Base-by-base conservation (phyloP, 2,113 vertebrate species). In the Ancistrus triradiatus region DNA sequence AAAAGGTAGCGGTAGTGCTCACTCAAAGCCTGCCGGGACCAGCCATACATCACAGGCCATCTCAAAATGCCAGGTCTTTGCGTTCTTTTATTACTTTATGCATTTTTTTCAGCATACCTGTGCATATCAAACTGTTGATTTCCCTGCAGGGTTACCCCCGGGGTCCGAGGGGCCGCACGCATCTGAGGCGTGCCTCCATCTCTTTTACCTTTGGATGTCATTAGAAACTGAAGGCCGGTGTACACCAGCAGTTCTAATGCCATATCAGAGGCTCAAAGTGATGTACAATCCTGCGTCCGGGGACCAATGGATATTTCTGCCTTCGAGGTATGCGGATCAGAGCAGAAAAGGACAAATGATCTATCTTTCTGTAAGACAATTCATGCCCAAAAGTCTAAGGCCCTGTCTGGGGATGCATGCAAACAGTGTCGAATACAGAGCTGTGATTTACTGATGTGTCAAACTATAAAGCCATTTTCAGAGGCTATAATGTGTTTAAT, bases 41-140 rank as follows among this genome's bases (percentile, higher is more conserved):
- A n/a, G 19, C 42, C 28, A 59, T 56, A 65, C 55, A 69, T 60
- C 71, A 61, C 48, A 18, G 46, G 31, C 24, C 50, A 5, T 43
- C 68, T 69, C 56, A 14, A 74, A 74, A 74, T 74, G 72, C 66
- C 72, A 74, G 10, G 5, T 15, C 72, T 61, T 59, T 69, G 61
- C 66, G 51, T 66, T 24, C 46, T 40, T 60, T 69, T 69, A 69
- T 69, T 57, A 66, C 49, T 43, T 56, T 60, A 46, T 46, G 31
- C 31, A 35, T 47, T 58, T 59, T 38, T 53, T 48, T 50, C 37
- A 52, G 22, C 38, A 63, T 64, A 48, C 33, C 35, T 49, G 60
- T 60, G 43, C 66, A 69, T 73, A 73, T 69, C 66, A 69, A 56
- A 65, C 71, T 69, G 60, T 69, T 65, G 66, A 69, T 65, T 69